These are phyloP conservation scores for Periophthalmus modestus DNA, from an alignment of 2,113 vertebrate species.

Conservation along the genomic window DNA sequence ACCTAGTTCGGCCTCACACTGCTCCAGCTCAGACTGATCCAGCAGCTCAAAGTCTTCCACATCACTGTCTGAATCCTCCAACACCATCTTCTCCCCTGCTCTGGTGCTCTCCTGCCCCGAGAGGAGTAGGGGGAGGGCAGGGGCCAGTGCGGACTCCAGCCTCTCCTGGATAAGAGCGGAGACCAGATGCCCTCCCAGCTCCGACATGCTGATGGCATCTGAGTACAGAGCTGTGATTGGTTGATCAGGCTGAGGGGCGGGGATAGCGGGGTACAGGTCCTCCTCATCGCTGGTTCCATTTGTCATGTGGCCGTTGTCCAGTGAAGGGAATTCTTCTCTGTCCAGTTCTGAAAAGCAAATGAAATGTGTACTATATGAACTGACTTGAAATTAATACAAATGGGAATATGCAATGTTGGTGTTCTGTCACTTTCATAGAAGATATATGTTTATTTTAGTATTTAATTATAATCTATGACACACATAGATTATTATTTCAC, in stretches of 20 bases:
- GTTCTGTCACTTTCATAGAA: no score
- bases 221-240: conserved; percentile 70
- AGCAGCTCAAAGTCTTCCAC: conserved; percentile 98
- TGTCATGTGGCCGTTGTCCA: conserved; percentile 87
- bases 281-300: conserved; percentile 85
- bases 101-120: no score
- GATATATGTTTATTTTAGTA: no score
- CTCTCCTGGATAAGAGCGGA: conserved; percentile 89
- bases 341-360: conserved; percentile 82
- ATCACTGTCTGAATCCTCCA: conserved; percentile 89
- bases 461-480: no score
- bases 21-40: conserved; percentile 97
- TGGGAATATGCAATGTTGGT: no score
- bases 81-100: not conserved
- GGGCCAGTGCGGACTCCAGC: conserved; percentile 69
- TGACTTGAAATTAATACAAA: no score
- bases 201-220: conserved; percentile 74
- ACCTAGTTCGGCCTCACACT: conserved; percentile 89
- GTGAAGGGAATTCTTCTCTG: conserved; percentile 91
- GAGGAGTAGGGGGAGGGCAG: not conserved
- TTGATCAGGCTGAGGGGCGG: conserved; percentile 61
- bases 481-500: no score
- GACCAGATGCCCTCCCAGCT: conserved; percentile 76
- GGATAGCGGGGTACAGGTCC: conserved; percentile 83
- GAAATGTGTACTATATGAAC: no score